Conservation (phyloP, 2,113 vertebrate species). For the Chlorodrepanis virens region DNA sequence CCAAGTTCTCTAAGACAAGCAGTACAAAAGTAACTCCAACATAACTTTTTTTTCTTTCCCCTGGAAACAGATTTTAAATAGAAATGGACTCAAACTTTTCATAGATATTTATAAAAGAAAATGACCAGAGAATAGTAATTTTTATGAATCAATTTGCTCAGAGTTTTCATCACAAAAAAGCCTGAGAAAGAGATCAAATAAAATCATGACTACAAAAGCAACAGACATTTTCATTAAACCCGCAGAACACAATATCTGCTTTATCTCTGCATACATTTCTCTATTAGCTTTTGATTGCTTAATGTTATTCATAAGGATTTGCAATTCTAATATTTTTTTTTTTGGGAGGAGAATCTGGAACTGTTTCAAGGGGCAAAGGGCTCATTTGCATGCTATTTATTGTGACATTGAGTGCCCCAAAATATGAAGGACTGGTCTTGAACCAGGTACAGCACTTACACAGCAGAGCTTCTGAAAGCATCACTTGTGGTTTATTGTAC, state of each 20-base stretch:
- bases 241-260: slow-evolving; percentile 31
- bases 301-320: slow-evolving; percentile 65
- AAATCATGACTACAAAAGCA: neutral
- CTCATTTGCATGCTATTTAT: slow-evolving; percentile 64
- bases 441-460: neutral
- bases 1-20: neutral
- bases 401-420: slow-evolving; percentile 40
- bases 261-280: slow-evolving; percentile 61
- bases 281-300: slow-evolving; percentile 61
- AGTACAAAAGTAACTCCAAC: neutral
- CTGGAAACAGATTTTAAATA: neutral
- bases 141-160: neutral
- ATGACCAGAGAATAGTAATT: neutral
- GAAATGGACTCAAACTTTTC: neutral
- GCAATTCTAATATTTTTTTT: slow-evolving; percentile 71
- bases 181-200: neutral
- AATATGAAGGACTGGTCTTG: slow-evolving; percentile 61
- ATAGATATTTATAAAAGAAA: neutral
- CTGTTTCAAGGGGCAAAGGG: slow-evolving; percentile 58
- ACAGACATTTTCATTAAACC: slow-evolving; percentile 44
- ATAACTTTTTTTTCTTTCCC: neutral
- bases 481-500: neutral
- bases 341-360: slow-evolving; percentile 63
- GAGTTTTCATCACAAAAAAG: neutral
- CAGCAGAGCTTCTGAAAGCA: neutral